These are phyloP conservation scores for Hyposoter didymator DNA, from an alignment of 2,888 invertebrate genomes.

Conservation along the genomic window DNA sequence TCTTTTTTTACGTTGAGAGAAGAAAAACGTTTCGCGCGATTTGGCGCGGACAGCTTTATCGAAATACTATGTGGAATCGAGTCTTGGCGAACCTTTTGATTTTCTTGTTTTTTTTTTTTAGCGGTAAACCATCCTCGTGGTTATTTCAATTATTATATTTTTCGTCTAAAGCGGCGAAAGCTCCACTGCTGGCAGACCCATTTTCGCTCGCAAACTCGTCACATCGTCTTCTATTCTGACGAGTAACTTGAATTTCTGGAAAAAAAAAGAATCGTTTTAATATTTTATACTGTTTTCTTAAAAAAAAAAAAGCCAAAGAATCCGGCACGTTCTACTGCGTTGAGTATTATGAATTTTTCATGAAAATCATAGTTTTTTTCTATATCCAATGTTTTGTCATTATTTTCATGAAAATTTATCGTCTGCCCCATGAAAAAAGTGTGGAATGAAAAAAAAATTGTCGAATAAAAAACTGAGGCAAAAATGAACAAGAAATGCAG, in stretches of 20 bases:
- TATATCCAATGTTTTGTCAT: not conserved
- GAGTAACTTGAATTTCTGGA: conserved; percentile 93
- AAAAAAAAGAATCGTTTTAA: conserved; percentile 73
- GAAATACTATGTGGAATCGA: conserved; percentile 65
- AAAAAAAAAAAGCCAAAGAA: not conserved
- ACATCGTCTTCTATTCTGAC: conserved; percentile 95
- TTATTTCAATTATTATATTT: conserved; percentile 34
- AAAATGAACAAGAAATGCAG: no score
- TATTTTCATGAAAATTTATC: no score
- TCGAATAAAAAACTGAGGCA: no score
- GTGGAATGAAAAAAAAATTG: no score
- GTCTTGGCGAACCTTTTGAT: conserved; percentile 30
- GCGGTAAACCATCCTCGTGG: conserved; percentile 40
- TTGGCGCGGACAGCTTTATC: conserved; percentile 58
- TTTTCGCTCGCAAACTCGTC: conserved; percentile 90
- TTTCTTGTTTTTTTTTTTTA: conserved; percentile 34
- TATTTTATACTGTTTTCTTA: not conserved
- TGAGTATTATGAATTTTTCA: not conserved
- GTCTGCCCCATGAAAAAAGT: no score
- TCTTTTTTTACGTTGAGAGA: conserved; percentile 39
- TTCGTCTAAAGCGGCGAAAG: conserved; percentile 78
- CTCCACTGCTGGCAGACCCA: conserved; percentile 85
- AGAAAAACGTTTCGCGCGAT: conserved; percentile 41
- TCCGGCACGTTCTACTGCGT: no score
- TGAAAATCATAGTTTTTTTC: not conserved